Percentiles rank a stretch among this genome's conserved stretches.
These are phyloP conservation scores for Meliscaeva auricollis DNA, from an alignment of 2,888 invertebrate genomes.

Conservation along the genomic window DNA sequence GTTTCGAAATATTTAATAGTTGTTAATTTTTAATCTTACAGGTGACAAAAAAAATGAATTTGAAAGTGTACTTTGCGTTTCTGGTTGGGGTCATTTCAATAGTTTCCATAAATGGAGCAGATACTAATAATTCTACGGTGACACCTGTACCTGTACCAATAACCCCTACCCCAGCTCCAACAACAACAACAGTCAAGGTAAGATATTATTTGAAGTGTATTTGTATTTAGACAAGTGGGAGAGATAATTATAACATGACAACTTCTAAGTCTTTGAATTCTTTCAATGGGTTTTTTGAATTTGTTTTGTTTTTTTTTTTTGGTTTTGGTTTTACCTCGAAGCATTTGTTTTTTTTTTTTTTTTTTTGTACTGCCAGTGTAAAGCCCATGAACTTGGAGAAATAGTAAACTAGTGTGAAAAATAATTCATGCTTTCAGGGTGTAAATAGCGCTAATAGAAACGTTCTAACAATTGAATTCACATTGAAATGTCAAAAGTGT, in stretches of 20 bases:
- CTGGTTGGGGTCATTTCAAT: constrained; percentile 25
- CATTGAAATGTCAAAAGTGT: constrained; percentile 24
- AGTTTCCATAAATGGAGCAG: constrained; percentile 36
- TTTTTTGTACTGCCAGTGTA: too few relatives aligned
- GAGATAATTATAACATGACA: background rate
- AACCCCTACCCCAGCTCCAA: constrained; percentile 5
- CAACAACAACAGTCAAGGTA: constrained; percentile 55
- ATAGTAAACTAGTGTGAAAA: background rate
- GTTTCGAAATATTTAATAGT: background rate
- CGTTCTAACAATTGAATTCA: background rate
- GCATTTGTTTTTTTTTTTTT: background rate
- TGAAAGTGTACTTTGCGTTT: constrained; percentile 37
- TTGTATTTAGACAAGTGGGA: constrained; percentile 41
- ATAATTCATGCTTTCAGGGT: background rate
- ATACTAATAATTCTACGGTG: background rate
- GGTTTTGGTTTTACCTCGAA: background rate
- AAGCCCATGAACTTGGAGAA: constrained; percentile 9
- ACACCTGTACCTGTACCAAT: too few relatives aligned
- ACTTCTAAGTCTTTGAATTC: background rate
- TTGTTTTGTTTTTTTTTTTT: background rate
- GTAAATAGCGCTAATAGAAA: background rate
- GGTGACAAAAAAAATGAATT: constrained; percentile 52
- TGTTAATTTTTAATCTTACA: constrained; percentile 26
- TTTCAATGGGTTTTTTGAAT: background rate
- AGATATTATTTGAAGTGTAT: constrained; percentile 7